Evolutionary conservation across 2,797 vertebrate species (phyloP), one percentile per base, ranked within the genome.

Genomic region (Acrocephalus scirpaceus): DNA sequence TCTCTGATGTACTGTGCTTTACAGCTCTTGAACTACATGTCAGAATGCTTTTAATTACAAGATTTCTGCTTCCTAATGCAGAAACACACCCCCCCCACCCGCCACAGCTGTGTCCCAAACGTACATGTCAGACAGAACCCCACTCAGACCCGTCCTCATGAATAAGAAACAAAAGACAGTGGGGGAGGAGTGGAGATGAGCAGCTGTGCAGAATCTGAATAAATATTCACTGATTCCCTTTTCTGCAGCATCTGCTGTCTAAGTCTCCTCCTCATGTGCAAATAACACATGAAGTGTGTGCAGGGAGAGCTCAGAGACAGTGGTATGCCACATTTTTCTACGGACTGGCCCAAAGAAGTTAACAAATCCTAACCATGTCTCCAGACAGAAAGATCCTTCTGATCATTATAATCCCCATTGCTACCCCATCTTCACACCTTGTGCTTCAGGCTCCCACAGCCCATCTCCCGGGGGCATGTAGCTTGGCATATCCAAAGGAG

Each of bases 111-210:
- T 79, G 81, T 90, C 83, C 80, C 86, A 69, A 94, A 74, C 9
- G 1, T 92, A 70, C 57, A 54, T 19, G 58, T 91, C 91, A 97
- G 61, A 93, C 96, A 93, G 92, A 90, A 51, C 71, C 34, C 86
- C 92, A 87, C 88, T 93, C 92, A 95, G 56, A 69, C 86, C 81
- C 54, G 0, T 51, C 65, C 81, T 95, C 94, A 95, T 95, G 90
- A 96, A 97, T 95, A 95, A 94, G 88, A 88, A 91, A 96, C 95
- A 92, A 96, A 95, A 95, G 90, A 29, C 53, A 86, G 26, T 74
- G 67, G 89, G 79, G 79, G 86, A 94, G 83, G 90, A 90, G 76
- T 45, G 61, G 79, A 88, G 94, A 83, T 56, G 80, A 95, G 92
- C 94, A 97, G 94, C 94, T 96, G 96, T 93, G 89, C 44, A 56